Percentiles rank a stretch among this genome's conserved stretches.
These are phyloP conservation scores for Porites evermanni DNA, from an alignment of 92 coral and sea anemone genomes.

Conservation along the genomic window DNA sequence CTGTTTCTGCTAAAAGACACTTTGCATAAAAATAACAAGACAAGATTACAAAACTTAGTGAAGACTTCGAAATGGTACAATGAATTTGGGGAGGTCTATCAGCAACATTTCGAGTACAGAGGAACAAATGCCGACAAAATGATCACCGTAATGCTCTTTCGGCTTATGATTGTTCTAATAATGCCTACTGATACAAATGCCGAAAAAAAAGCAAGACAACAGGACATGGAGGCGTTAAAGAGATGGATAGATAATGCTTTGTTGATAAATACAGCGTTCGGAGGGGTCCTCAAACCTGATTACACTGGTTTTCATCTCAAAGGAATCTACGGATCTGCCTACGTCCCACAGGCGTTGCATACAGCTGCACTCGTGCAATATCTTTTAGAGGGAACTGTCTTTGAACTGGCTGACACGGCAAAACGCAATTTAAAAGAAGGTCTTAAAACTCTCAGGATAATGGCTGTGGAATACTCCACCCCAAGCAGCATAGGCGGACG, in stretches of 20 bases:
- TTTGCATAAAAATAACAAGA: no score
- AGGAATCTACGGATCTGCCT: constrained; percentile 74
- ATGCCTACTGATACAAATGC: background rate
- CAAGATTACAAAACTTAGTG: background rate
- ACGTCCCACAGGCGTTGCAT: constrained; percentile 66
- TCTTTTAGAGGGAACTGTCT: constrained; percentile 70
- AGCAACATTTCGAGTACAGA: no score
- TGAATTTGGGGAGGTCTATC: constrained; percentile 18
- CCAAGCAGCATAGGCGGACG: constrained; percentile 73
- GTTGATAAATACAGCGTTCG: constrained; percentile 65
- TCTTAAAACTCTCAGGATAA: constrained; percentile 35
- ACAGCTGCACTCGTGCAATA: constrained; percentile 63
- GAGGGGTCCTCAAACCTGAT: constrained; percentile 84
- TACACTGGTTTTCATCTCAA: constrained; percentile 80
- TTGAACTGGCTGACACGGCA: constrained; percentile 40
- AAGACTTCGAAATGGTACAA: constrained; percentile 69
- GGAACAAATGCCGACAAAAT: no score
- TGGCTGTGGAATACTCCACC: constrained; percentile 60
- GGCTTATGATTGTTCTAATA: no score
- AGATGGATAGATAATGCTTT: constrained; percentile 78
- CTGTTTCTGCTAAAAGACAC: constrained; percentile 1
- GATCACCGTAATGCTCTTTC: no score
- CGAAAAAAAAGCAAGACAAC: constrained; percentile 1
- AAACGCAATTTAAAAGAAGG: constrained; percentile 50
- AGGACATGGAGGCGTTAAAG: constrained; percentile 67